Base-by-base conservation (phyloP, 2,113 vertebrate species). In the Corydoras maculifer region DNA sequence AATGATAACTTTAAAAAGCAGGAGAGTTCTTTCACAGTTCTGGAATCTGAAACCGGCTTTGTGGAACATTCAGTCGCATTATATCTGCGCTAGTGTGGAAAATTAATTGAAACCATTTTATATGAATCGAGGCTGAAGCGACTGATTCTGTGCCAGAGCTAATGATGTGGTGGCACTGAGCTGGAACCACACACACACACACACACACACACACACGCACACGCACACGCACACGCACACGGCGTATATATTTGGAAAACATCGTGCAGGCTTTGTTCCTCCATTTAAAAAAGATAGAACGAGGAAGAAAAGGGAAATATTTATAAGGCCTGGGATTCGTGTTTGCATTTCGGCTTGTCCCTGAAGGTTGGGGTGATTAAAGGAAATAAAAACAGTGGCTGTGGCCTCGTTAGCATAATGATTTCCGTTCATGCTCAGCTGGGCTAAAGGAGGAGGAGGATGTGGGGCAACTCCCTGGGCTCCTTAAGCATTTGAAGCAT, bases 401-500 rank as follows among this genome's bases (percentile, higher is more conserved):
- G 70, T 61, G 72, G 78, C 65, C 76, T 78, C 78, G 79, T 83
- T 78, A 83, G 75, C 81, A 83, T 83, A 83, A 81, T 83, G 81
- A 83, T 79, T 78, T 79, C 77, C 78, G 85, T 83, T 67, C 61
- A 69, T 76, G 83, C 79, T 73, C 80, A 70, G 72, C 84, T 65
- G 65, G 81, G 84, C 83, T 78, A 79, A 84, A 88, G 86, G 88
- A 62, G 70, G 51, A 84, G 83, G 75, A 87, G 84, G 86, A 83
- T 9, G 67, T 79, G 84, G 87, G 85, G 82, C 85, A 82, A 49
- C 88, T 92, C 92, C 91, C 92, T 88, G 87, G 87, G 88, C 90
- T 91, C 87, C 90, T 92, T 91, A 79, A 82, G 78, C 79, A 79
- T 78, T 84, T 83, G 82, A 91, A 91, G 90, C 91, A 91, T 91